A percentile compares a stretch with the other conserved stretches of the same genome.
Conservation (phyloP, 30 jellyfish, hydroid and myxozoan species). For the Catostylus mosaicus region DNA sequence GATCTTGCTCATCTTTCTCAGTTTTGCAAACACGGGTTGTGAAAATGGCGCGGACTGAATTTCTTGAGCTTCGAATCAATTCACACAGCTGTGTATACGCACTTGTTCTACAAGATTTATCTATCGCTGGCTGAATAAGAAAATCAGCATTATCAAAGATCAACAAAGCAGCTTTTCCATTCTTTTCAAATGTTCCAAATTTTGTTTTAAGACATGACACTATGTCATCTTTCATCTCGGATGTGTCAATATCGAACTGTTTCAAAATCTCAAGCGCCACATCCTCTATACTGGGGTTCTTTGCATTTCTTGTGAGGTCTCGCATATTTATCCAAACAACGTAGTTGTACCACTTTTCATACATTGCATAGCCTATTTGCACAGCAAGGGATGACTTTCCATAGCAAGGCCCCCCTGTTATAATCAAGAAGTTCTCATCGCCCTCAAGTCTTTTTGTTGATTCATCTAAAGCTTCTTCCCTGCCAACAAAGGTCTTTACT, state of each 20-base stretch:
- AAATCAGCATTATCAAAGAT: conserved; percentile 33
- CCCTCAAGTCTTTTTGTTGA: background rate
- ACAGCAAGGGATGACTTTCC: conserved; percentile 33
- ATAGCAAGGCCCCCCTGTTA: conserved; percentile 35
- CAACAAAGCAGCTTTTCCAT: conserved; percentile 1
- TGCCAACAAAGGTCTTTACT: background rate
- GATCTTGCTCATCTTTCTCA: background rate
- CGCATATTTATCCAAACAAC: conserved; percentile 28
- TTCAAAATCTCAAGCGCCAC: conserved; percentile 15
- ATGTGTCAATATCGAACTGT: conserved; percentile 12
- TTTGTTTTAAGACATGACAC: background rate
- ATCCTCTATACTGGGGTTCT: background rate
- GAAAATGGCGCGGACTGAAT: background rate
- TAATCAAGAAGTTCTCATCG: background rate
- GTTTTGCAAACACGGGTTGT: background rate
- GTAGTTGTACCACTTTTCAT: background rate
- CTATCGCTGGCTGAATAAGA: background rate
- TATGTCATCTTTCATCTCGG: conserved; percentile 24
- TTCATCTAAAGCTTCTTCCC: conserved; percentile 1
- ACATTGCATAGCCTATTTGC: conserved; percentile 8
- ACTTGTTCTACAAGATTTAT: background rate
- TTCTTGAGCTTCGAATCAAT: background rate
- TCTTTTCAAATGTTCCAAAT: background rate
- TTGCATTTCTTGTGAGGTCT: background rate
- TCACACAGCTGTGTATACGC: background rate